Evolutionary conservation across 2,888 invertebrate genomes (phyloP).

Genomic region (Odontomyia ornata): DNA sequence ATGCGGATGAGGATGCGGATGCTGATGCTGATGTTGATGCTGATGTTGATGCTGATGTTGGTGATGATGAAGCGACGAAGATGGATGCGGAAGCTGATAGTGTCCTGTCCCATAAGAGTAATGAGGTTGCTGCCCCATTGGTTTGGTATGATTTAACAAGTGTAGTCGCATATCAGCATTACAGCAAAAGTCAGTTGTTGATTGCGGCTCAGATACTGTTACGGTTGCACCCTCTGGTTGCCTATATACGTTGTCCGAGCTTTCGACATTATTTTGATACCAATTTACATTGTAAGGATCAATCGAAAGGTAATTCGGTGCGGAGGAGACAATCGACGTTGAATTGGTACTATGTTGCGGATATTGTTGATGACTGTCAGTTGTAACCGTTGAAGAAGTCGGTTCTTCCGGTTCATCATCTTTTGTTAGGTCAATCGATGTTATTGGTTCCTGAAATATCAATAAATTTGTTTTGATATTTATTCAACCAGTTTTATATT

Average conservation of each 20-base stretch:
- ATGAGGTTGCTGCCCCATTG: neutral
- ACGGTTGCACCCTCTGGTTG: neutral
- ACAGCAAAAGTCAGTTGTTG: slow-evolving; percentile 16
- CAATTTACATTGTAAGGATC: slow-evolving; percentile 24
- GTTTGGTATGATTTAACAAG: no score
- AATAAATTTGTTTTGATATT: no score
- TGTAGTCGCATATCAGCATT: neutral
- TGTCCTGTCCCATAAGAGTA: neutral
- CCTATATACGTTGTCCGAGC: neutral
- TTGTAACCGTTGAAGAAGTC: neutral
- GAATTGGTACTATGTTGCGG: neutral
- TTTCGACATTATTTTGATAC: slow-evolving; percentile 6
- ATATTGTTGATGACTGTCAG: neutral
- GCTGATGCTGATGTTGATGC: no score
- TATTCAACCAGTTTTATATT: no score
- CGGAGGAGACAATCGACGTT: neutral
- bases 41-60: slow-evolving; percentile 24
- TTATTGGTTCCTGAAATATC: slow-evolving; percentile 64
- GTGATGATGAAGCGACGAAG: neutral
- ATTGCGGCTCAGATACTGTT: neutral
- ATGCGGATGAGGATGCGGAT: no score
- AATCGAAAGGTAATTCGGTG: neutral
- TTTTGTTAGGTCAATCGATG: slow-evolving; percentile 68
- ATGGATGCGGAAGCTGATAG: neutral
- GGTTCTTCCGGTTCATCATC: slow-evolving; percentile 65